These are phyloP conservation scores for Papilio demoleus DNA, from an alignment of 2,888 invertebrate species.

Conservation along the genomic window DNA sequence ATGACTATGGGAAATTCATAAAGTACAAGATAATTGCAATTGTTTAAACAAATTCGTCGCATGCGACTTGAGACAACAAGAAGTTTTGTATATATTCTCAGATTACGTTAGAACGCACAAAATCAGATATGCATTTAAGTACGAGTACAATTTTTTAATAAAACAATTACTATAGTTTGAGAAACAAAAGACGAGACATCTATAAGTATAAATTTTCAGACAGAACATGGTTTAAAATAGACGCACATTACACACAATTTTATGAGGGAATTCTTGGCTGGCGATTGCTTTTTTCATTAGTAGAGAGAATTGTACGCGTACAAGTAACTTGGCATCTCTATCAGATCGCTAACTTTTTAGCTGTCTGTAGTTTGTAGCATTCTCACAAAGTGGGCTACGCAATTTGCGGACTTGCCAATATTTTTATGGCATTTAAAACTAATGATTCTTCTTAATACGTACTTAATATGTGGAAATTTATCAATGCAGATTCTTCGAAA, in stretches of 20 bases:
- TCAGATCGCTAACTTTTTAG: constrained; percentile 24
- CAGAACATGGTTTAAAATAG: constrained; percentile 31
- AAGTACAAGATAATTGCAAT: constrained; percentile 40
- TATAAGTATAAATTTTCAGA: constrained; percentile 24
- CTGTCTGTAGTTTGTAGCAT: constrained; percentile 21
- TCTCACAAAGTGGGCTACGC: constrained; percentile 15
- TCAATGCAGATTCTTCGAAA: constrained; percentile 9
- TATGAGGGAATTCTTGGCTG: constrained; percentile 37
- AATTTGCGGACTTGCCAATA: constrained; percentile 17
- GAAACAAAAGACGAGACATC: constrained; percentile 13
- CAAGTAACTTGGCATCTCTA: constrained; percentile 26
- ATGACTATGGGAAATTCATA: constrained; percentile 55
- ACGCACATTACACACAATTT: constrained; percentile 26
- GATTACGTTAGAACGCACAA: too few species aligned
- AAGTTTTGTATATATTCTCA: too few species aligned
- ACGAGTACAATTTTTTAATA: not conserved
- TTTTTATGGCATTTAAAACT: constrained; percentile 8
- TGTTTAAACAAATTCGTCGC: constrained; percentile 30
- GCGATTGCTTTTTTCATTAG: constrained; percentile 22
- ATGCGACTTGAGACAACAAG: constrained; percentile 20
- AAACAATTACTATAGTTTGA: not conserved
- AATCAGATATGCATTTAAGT: too few species aligned
- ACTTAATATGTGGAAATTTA: not conserved
- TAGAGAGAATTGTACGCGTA: not conserved
- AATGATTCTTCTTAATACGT: not conserved